Percentiles rank a stretch among this genome's conserved stretches.
These are phyloP conservation scores for Nasua narica DNA, from an alignment of 2,797 vertebrate species.

Conservation along the genomic window DNA sequence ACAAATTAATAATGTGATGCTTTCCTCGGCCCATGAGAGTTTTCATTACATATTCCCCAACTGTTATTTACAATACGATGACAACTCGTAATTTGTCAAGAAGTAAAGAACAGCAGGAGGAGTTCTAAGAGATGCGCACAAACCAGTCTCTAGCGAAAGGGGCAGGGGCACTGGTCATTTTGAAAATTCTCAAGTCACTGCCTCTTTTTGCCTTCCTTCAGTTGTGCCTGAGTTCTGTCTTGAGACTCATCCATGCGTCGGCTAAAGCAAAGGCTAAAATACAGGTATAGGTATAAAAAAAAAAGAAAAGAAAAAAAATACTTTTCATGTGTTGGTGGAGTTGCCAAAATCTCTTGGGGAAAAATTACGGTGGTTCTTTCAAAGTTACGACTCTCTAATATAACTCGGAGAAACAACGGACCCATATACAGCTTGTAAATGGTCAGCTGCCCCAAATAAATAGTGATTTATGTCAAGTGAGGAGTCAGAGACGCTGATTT, in stretches of 20 bases:
- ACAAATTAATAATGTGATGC: slow-evolving; percentile 66
- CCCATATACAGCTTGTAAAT: background rate
- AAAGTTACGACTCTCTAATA: background rate
- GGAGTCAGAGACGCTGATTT: background rate
- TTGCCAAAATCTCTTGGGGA: background rate
- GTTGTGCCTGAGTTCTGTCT: background rate
- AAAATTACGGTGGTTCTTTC: background rate
- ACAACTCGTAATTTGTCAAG: slow-evolving; percentile 66
- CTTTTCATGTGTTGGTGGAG: background rate
- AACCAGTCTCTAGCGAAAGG: background rate
- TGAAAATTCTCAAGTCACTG: background rate
- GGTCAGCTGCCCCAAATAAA: background rate
- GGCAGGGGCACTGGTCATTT: background rate
- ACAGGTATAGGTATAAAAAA: background rate
- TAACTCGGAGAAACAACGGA: background rate
- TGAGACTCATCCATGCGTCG: background rate
- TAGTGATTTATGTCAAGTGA: background rate
- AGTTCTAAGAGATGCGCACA: background rate
- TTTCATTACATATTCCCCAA: slow-evolving; percentile 62
- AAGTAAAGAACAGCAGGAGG: slow-evolving; percentile 31
- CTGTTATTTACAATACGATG: slow-evolving; percentile 63
- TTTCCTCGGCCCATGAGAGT: slow-evolving; percentile 53
- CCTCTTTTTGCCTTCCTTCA: background rate
- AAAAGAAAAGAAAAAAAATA: too few species aligned
- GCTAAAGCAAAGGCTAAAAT: background rate